Conservation (phyloP, 1,140 invertebrate genomes). For the Scaptodrosophila lebanonensis region DNA sequence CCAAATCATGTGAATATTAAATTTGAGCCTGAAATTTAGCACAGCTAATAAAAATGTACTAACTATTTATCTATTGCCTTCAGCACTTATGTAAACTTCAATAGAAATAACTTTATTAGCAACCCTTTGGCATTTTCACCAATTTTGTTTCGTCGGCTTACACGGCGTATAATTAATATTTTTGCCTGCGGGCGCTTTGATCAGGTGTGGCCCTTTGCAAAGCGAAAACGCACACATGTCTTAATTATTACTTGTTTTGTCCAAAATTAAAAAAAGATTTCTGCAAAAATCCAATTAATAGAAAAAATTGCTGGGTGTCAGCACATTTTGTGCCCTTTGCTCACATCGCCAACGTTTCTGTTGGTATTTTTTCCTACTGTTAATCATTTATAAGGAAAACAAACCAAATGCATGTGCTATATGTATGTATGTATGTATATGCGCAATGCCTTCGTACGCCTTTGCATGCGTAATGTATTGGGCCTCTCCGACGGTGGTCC, state of each 20-base stretch:
- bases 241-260: slow-evolving; percentile 46
- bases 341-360: slow-evolving; percentile 6
- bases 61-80: no score
- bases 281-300: no score
- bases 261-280: slow-evolving; percentile 12
- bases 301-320: slow-evolving; percentile 30
- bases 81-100: no score
- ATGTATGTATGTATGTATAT: slow-evolving; percentile 16
- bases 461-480: slow-evolving; percentile 63
- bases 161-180: slow-evolving; percentile 51
- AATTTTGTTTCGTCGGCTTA: slow-evolving; percentile 35
- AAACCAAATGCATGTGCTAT: slow-evolving; percentile 46
- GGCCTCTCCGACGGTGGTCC: slow-evolving; percentile 49
- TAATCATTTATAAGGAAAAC: slow-evolving; percentile 59
- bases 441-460: slow-evolving; percentile 64
- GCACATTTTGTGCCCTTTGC: slow-evolving; percentile 28
- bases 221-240: slow-evolving; percentile 58
- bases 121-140: no score
- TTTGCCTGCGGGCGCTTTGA: slow-evolving; percentile 49
- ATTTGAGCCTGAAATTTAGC: no score
- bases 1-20: no score
- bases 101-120: no score
- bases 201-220: slow-evolving; percentile 65
- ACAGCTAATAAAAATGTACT: no score
- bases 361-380: slow-evolving; percentile 20